Percentiles rank a stretch among this genome's conserved stretches.
Evolutionary conservation across 2,888 invertebrate genomes (phyloP).

Genomic region (Antheraea assamensis): DNA sequence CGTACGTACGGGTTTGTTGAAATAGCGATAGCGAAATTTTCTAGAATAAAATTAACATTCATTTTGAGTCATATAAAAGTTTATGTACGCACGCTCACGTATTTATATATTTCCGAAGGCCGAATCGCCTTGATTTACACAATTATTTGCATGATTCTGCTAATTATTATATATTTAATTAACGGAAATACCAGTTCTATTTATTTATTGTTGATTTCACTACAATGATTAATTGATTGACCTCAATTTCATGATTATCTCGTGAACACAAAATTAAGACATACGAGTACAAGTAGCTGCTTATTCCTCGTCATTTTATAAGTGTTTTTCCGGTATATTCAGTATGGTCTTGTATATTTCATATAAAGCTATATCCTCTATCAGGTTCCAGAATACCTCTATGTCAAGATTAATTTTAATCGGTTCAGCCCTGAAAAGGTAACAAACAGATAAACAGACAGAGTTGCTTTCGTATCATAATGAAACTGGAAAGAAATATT

Average conservation of each 20-base stretch:
- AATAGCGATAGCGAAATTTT: not conserved
- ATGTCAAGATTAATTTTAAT: no score
- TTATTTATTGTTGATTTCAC: slow-evolving; percentile 8
- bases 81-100: not conserved
- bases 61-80: not conserved
- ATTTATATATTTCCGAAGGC: slow-evolving; percentile 8
- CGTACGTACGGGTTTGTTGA: not conserved
- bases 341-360: no score
- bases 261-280: not conserved
- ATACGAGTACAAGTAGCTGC: no score
- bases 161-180: not conserved
- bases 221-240: not conserved
- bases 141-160: slow-evolving; percentile 3
- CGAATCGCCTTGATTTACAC: not conserved
- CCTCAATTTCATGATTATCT: not conserved
- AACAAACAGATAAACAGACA: no score
- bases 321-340: not conserved
- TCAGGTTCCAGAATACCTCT: no score
- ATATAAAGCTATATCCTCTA: no score
- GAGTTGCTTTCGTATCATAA: not conserved
- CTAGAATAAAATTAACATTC: not conserved
- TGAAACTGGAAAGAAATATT: not conserved
- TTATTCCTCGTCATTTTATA: not conserved
- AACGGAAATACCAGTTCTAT: slow-evolving; percentile 1
- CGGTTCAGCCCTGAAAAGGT: no score